phyloP scores from a whole-genome alignment of 2,113 vertebrate species.

The Apus apus region DNA sequence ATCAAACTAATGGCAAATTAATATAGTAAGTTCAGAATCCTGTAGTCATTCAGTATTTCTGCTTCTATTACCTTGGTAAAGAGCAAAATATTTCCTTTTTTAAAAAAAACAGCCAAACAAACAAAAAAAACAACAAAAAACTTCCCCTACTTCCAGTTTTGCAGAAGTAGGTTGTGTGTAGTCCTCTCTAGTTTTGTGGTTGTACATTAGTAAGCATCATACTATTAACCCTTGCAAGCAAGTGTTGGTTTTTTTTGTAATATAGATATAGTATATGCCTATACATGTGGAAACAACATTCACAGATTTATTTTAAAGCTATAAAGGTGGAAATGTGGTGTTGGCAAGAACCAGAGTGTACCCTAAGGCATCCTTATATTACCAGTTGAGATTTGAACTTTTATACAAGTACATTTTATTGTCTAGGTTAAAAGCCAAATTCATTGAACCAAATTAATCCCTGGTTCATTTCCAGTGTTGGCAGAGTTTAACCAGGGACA shows the following conservation, averaged over 20 bases:
- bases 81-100: neutral
- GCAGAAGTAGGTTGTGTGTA: neutral
- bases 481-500: conserved; percentile 46
- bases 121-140: too few relatives aligned
- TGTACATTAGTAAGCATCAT: neutral
- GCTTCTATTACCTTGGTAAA: neutral
- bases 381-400: conserved; percentile 39
- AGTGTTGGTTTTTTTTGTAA: neutral
- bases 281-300: neutral
- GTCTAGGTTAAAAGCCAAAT: conserved; percentile 60
- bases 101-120: too few relatives aligned
- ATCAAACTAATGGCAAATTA: neutral
- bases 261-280: neutral
- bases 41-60: neutral
- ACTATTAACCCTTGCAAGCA: neutral
- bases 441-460: conserved; percentile 52
- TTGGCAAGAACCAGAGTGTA: conserved; percentile 1
- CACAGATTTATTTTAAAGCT: conserved; percentile 31
- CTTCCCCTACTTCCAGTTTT: neutral
- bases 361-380: conserved; percentile 25
- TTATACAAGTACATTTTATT: conserved; percentile 60
- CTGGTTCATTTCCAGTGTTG: conserved; percentile 52
- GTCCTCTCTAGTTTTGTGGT: neutral
- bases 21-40: neutral
- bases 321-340: conserved; percentile 7